A percentile compares a stretch with the other conserved stretches of the same genome.
These are phyloP conservation scores for Lophura nycthemera DNA, from an alignment of 2,113 vertebrate species.

Conservation along the genomic window DNA sequence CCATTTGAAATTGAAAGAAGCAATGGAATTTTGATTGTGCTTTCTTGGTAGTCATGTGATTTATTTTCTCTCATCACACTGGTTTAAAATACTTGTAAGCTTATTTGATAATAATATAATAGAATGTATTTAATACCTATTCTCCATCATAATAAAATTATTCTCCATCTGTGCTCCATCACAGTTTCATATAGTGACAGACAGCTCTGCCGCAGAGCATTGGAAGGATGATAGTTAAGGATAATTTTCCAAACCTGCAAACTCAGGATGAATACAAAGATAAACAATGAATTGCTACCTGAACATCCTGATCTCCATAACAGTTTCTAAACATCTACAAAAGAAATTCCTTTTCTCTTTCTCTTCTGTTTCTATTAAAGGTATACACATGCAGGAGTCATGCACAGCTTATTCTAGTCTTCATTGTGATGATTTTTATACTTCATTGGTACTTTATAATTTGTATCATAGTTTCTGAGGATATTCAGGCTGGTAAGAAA, in stretches of 20 bases:
- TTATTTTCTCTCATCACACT: background rate
- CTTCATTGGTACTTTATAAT: background rate
- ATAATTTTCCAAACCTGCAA: background rate
- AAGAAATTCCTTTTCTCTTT: background rate
- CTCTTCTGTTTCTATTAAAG: background rate
- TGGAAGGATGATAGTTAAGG: fast-evolving
- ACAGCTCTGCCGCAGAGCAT: background rate
- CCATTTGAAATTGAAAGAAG: background rate
- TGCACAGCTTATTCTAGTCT: background rate
- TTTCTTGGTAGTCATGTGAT: background rate
- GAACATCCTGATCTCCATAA: background rate
- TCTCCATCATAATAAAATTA: background rate
- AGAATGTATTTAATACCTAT: background rate
- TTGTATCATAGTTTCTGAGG: background rate
- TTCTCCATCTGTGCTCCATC: background rate
- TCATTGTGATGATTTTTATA: background rate
- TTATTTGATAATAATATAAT: background rate
- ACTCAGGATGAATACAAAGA: background rate
- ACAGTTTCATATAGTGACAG: background rate
- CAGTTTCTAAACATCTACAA: background rate
- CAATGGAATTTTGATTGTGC: background rate
- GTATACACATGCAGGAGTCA: fast-evolving
- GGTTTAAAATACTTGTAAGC: background rate
- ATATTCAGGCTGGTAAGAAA: background rate
- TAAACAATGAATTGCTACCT: background rate